Evolutionary conservation across 1,140 invertebrate species (phyloP), one percentile per base, ranked within the genome.

Genomic region (Papilio dardanus): DNA sequence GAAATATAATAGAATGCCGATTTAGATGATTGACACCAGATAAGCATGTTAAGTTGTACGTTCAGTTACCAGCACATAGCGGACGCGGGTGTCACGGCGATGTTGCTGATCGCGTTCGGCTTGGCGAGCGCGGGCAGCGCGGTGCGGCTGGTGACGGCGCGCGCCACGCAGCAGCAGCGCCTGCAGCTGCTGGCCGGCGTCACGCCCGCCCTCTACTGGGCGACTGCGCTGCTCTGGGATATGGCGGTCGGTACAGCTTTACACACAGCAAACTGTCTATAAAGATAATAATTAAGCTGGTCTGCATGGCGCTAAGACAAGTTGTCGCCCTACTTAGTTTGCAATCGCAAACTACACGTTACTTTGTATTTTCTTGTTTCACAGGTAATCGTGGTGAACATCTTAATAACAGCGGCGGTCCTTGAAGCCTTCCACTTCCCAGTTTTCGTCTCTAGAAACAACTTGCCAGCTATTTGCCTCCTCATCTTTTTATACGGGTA

Each of bases 1-100:
- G n/a, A n/a, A n/a, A n/a, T n/a, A n/a, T n/a, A n/a, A n/a, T n/a
- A n/a, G n/a, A n/a, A n/a, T n/a, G n/a, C n/a, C n/a, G n/a, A n/a
- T n/a, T n/a, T n/a, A n/a, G n/a, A n/a, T n/a, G n/a, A n/a, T n/a
- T n/a, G n/a, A n/a, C n/a, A n/a, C n/a, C n/a, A n/a, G n/a, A n/a
- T n/a, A n/a, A n/a, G n/a, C n/a, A n/a, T n/a, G n/a, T n/a, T n/a
- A n/a, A n/a, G n/a, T n/a, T n/a, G n/a, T n/a, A n/a, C n/a, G n/a
- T n/a, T n/a, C 76, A 96, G 95, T 37, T 91, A 96, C 73, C 95
- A 96, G 77, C 95, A 96, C 87, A 94, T 96, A 0, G 95, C 95
- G 2, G 96, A 96, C 82, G 95, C 95, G 10, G 95, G 95, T 16
- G 94, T 96, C 37, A 94, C 95, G 0, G 91, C 94, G n/a, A 94